A percentile compares a stretch with the other conserved stretches of the same genome.
These are phyloP conservation scores for Aphelenchoides besseyi DNA, from an alignment of 1,140 invertebrate species.

Conservation along the genomic window DNA sequence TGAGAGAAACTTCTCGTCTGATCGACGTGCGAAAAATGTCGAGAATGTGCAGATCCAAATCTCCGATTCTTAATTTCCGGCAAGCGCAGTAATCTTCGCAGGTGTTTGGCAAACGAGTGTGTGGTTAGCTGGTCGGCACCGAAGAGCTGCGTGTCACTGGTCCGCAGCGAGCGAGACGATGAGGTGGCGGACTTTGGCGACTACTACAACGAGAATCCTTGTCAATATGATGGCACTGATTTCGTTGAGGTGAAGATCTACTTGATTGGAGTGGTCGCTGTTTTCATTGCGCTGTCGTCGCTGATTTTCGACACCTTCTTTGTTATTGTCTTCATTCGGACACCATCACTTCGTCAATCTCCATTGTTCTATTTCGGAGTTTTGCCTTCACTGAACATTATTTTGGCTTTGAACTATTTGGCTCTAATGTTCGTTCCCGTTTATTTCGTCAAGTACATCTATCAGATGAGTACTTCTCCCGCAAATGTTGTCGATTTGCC, in stretches of 20 bases:
- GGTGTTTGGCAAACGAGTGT: too few species aligned
- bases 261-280: conserved; percentile 58
- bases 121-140: too few species aligned
- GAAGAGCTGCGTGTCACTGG: too few species aligned
- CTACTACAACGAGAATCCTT: background rate
- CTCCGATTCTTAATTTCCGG: too few species aligned
- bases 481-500: too few species aligned
- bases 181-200: background rate
- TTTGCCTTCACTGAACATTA: conserved; percentile 55
- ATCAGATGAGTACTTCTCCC: conserved; percentile 56
- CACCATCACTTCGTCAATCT: conserved; percentile 48
- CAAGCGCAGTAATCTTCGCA: too few species aligned
- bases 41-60: too few species aligned
- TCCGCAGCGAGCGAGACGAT: too few species aligned
- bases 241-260: conserved; percentile 55
- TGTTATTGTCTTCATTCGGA: conserved; percentile 55
- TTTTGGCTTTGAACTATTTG: conserved; percentile 60
- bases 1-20: too few species aligned
- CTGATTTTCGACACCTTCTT: conserved; percentile 62
- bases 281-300: conserved; percentile 50
- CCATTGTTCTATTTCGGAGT: conserved; percentile 59
- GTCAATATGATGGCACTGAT: conserved; percentile 32
- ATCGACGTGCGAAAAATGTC: too few species aligned
- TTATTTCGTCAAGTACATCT: conserved; percentile 51
- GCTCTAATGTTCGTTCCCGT: conserved; percentile 60